These are phyloP conservation scores for Ceratina australensis DNA, from an alignment of 1,140 invertebrate genomes.

Conservation along the genomic window DNA sequence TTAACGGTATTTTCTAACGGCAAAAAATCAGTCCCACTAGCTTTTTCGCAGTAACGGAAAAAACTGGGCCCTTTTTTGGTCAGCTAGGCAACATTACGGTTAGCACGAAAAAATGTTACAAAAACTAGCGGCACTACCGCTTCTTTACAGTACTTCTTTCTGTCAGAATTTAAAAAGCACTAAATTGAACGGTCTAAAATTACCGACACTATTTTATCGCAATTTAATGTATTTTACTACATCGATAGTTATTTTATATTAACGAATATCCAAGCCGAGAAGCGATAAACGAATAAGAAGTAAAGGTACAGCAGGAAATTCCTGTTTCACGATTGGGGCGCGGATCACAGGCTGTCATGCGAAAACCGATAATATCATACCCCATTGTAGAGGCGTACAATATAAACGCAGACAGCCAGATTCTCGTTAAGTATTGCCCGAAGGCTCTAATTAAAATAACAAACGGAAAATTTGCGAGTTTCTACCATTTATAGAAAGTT, in stretches of 20 bases:
- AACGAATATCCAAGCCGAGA: too few species aligned
- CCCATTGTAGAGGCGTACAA: constrained; percentile 38
- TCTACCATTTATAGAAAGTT: constrained; percentile 51
- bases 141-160: not conserved
- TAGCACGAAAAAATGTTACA: not conserved
- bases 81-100: not conserved
- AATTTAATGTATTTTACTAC: not conserved
- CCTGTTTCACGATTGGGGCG: constrained; percentile 13
- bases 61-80: constrained; percentile 21
- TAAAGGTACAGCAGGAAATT: not conserved
- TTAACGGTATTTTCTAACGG: constrained; percentile 45
- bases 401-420: constrained; percentile 54
- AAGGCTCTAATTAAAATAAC: constrained; percentile 68
- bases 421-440: constrained; percentile 63
- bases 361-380: constrained; percentile 38
- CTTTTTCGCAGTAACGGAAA: constrained; percentile 19
- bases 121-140: not conserved
- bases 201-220: not conserved
- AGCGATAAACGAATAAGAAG: not conserved
- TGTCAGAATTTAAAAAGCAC: not conserved
- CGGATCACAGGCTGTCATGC: constrained; percentile 23
- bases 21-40: not conserved
- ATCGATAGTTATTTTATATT: not conserved
- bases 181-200: too few species aligned
- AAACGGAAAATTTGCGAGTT: constrained; percentile 65